Evolutionary conservation across 2,797 vertebrate genomes (phyloP).

Genomic region (Helicolenus hilgendorfi): DNA sequence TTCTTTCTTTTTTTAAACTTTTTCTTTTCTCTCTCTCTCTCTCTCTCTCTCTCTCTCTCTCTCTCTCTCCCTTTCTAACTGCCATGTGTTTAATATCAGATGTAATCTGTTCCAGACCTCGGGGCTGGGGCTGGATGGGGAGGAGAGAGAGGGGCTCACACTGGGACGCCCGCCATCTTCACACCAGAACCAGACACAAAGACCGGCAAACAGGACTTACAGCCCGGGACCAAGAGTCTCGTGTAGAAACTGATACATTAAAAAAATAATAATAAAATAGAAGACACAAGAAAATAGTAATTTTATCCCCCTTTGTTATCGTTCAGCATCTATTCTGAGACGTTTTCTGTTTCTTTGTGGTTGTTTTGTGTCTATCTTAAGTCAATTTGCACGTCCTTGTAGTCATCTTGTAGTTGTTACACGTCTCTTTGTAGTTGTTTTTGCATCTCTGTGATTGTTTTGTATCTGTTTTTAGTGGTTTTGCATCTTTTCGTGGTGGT

Average conservation of each 20-base stretch:
- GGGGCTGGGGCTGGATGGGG: conserved; percentile 75
- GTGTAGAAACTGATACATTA: background rate
- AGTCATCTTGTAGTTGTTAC: too few relatives aligned
- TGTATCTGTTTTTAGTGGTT: too few relatives aligned
- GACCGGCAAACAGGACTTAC: conserved; percentile 53
- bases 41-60: conserved; percentile 46
- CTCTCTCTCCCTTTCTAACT: conserved; percentile 85
- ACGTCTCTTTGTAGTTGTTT: too few relatives aligned
- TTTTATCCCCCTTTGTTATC: background rate
- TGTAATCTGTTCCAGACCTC: conserved; percentile 91
- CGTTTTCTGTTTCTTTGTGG: too few relatives aligned
- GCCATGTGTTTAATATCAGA: conserved; percentile 93
- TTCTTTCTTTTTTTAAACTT: conserved; percentile 50
- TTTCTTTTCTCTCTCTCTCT: conserved; percentile 66
- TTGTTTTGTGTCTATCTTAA: too few relatives aligned
- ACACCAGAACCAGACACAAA: conserved; percentile 79
- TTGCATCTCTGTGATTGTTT: too few relatives aligned
- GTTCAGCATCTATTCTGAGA: too few relatives aligned
- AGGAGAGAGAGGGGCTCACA: conserved; percentile 81
- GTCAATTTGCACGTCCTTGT: too few relatives aligned
- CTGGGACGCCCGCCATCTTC: conserved; percentile 79
- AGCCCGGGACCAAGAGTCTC: conserved; percentile 9
- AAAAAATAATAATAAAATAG: background rate
- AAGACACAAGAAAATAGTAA: background rate
- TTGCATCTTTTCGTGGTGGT: too few relatives aligned